Evolutionary conservation across 2,113 vertebrate genomes (phyloP).

Genomic region (Alethe castanea): DNA sequence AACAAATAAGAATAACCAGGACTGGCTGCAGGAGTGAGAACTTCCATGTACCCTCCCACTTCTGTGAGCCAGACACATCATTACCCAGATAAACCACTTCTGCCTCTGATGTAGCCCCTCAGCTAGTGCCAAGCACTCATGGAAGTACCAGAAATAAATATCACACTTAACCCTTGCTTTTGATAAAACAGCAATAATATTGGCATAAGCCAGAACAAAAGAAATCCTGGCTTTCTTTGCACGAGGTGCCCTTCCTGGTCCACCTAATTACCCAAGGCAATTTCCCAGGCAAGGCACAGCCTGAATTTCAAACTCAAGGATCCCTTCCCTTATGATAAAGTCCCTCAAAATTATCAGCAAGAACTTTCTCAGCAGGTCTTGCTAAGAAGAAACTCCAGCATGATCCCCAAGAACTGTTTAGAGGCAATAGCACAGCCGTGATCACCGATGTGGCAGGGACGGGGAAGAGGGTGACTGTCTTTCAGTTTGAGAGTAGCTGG

Average conservation of each 20-base stretch:
- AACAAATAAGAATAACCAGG: not conserved
- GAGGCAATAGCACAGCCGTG: not conserved
- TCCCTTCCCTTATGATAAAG: not conserved
- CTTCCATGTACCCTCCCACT: not conserved
- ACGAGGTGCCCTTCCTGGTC: not conserved
- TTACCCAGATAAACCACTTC: not conserved
- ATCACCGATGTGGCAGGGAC: not conserved
- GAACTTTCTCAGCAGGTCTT: not conserved
- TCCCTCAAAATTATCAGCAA: not conserved
- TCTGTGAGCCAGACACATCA: not conserved
- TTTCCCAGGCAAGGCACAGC: not conserved
- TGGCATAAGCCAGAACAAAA: not conserved
- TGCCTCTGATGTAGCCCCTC: not conserved
- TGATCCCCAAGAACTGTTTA: not conserved
- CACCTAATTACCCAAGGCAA: not conserved
- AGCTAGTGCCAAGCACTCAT: not conserved
- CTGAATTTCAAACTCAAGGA: not conserved
- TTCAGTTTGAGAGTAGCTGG: not conserved
- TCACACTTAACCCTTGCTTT: not conserved
- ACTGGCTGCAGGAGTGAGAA: not conserved
- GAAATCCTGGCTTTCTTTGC: not conserved
- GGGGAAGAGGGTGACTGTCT: not conserved
- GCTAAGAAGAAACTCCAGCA: not conserved
- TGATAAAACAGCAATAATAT: not conserved
- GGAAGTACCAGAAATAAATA: not conserved